These are phyloP conservation scores for Heliconius melpomene DNA, from an alignment of 1,140 invertebrate genomes.

Conservation along the genomic window DNA sequence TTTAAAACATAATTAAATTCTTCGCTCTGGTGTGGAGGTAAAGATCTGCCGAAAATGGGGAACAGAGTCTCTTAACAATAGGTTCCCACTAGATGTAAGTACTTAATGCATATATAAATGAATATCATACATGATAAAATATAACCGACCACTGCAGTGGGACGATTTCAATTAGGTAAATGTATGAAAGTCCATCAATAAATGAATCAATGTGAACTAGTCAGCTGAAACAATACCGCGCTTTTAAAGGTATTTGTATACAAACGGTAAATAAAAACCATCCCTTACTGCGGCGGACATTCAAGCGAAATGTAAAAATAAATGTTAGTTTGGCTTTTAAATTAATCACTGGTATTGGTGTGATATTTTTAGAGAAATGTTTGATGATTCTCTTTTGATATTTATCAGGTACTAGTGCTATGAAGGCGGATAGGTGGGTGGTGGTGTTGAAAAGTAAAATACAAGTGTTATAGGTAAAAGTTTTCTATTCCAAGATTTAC, in stretches of 20 bases:
- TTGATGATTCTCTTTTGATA: background rate
- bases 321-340: background rate
- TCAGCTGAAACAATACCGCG: background rate
- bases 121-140: background rate
- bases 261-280: background rate
- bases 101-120: background rate
- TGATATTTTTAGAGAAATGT: background rate
- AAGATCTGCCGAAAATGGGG: too few species aligned
- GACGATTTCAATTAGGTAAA: background rate
- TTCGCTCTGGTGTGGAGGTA: too few species aligned
- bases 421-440: too few species aligned
- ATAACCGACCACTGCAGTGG: background rate
- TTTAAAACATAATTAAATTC: too few species aligned
- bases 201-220: constrained; percentile 4
- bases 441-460: too few species aligned
- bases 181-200: background rate
- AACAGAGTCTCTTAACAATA: too few species aligned
- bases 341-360: background rate
- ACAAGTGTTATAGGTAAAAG: too few species aligned
- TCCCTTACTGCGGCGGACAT: background rate
- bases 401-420: background rate
- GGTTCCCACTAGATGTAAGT: too few species aligned
- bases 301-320: background rate
- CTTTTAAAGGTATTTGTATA: background rate
- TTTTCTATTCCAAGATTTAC: too few species aligned